Evolutionary conservation across 1,140 invertebrate genomes (phyloP).

Genomic region (Ectropis grisescens): DNA sequence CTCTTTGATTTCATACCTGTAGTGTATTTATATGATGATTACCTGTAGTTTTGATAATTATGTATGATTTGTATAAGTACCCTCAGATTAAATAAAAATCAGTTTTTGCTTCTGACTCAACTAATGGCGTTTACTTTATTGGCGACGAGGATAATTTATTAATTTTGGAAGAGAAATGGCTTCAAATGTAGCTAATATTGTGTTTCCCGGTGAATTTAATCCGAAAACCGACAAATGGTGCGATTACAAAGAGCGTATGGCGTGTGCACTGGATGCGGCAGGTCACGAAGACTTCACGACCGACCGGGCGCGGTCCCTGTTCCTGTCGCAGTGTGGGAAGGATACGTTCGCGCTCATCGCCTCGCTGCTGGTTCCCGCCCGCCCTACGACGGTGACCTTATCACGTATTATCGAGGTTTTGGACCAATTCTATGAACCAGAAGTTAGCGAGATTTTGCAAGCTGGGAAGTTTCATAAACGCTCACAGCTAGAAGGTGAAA

Average conservation of each 20-base stretch:
- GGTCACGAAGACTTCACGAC: slow-evolving; percentile 1
- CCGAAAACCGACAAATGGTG: slow-evolving; percentile 14
- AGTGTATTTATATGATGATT: too few relatives aligned
- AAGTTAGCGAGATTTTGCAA: slow-evolving; percentile 21
- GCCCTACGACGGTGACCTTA: slow-evolving; percentile 11
- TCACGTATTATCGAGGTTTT: slow-evolving; percentile 11
- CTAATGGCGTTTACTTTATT: not conserved
- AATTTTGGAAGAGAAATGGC: not conserved
- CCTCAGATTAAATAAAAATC: too few relatives aligned
- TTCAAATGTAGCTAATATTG: not conserved
- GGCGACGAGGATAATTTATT: not conserved
- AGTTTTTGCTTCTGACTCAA: too few relatives aligned
- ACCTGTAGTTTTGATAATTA: too few relatives aligned
- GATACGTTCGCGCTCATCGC: slow-evolving; percentile 15
- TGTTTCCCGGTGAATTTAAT: not conserved
- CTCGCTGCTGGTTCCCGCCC: slow-evolving; percentile 13
- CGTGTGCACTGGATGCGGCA: slow-evolving; percentile 12
- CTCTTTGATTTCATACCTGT: too few relatives aligned
- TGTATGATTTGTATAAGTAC: too few relatives aligned
- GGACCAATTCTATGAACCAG: slow-evolving; percentile 20
- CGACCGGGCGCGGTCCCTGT: slow-evolving; percentile 10
- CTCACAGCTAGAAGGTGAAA: slow-evolving; percentile 6
- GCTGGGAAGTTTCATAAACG: slow-evolving; percentile 19
- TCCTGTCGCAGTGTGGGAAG: slow-evolving; percentile 18
- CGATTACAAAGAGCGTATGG: slow-evolving; percentile 17